Percentiles rank a stretch among this genome's conserved stretches.
phyloP scores from a whole-genome alignment of 2,113 vertebrate species.

The Lethenteron reissneri region DNA sequence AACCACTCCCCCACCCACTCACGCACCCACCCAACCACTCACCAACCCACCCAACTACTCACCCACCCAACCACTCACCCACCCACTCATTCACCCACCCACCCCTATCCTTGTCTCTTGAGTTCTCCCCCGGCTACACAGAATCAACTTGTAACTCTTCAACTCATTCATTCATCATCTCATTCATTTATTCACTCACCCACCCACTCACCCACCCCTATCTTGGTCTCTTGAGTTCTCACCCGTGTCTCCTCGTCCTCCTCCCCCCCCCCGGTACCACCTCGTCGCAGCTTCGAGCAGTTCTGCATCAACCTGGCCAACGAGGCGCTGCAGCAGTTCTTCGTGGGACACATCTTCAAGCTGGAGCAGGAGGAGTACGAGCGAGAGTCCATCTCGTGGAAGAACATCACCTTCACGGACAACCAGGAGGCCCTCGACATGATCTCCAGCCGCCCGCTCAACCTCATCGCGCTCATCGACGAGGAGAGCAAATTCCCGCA shows the following conservation, averaged over 20 bases:
- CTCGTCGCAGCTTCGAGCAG: constrained; percentile 59
- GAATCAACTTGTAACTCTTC: no score
- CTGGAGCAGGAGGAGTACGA: constrained; percentile 72
- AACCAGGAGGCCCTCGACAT: constrained; percentile 49
- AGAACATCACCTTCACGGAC: constrained; percentile 47
- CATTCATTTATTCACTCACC: background rate
- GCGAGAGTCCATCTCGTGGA: constrained; percentile 49
- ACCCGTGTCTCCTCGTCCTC: background rate
- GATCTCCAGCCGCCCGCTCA: constrained; percentile 50
- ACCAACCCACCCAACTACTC: no score
- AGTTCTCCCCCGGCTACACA: background rate
- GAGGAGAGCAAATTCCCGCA: constrained; percentile 87
- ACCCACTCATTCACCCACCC: background rate
- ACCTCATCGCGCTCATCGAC: constrained; percentile 66
- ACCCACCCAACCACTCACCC: background rate
- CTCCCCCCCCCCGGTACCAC: background rate
- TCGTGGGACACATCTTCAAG: constrained; percentile 62
- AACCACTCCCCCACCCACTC: no score
- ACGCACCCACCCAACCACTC: no score
- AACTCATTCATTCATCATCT: background rate
- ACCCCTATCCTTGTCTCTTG: background rate
- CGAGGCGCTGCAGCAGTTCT: constrained; percentile 94
- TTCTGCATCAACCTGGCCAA: constrained; percentile 95
- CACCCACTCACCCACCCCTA: background rate
- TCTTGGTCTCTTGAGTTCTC: background rate